A percentile compares a stretch with the other conserved stretches of the same genome.
Conservation (phyloP, 2,888 invertebrate genomes). For the Brenthis ino region DNA sequence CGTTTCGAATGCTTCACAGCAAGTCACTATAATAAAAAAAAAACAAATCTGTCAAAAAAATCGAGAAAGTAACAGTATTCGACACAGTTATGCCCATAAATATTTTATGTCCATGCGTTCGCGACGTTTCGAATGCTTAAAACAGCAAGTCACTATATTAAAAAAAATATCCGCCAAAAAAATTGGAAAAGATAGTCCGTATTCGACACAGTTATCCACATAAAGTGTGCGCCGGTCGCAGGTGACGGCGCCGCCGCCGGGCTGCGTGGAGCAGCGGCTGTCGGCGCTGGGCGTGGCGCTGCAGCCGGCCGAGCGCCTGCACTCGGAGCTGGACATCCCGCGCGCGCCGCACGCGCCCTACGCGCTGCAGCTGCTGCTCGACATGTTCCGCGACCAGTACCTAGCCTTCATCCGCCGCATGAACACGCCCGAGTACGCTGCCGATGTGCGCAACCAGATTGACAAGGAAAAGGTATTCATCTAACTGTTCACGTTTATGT, state of each 20-base stretch:
- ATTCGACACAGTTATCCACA: neutral
- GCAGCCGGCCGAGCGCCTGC: slow-evolving; percentile 84
- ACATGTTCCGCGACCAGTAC: slow-evolving; percentile 93
- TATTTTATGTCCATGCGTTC: too few relatives aligned
- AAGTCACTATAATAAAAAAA: too few relatives aligned
- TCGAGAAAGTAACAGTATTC: too few relatives aligned
- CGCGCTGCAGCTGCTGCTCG: slow-evolving; percentile 92
- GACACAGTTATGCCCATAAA: too few relatives aligned
- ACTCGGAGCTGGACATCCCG: slow-evolving; percentile 92
- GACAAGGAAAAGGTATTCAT: slow-evolving; percentile 88
- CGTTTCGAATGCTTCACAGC: too few relatives aligned
- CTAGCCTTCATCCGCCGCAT: slow-evolving; percentile 92
- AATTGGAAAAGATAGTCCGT: too few relatives aligned
- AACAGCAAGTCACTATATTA: too few relatives aligned
- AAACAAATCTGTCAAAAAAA: too few relatives aligned
- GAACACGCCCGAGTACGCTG: slow-evolving; percentile 89
- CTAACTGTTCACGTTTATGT: neutral
- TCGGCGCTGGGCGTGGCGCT: slow-evolving; percentile 88
- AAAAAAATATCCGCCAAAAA: too few relatives aligned
- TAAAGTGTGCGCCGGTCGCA: slow-evolving; percentile 39
- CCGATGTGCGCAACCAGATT: slow-evolving; percentile 88
- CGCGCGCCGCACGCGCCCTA: slow-evolving; percentile 91
- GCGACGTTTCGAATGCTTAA: too few relatives aligned
- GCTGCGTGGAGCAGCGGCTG: slow-evolving; percentile 95
- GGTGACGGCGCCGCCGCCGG: slow-evolving; percentile 92